Percentiles rank a stretch among this genome's conserved stretches.
These are phyloP conservation scores for Aphrophora alni DNA, from an alignment of 2,888 invertebrate species.

Conservation along the genomic window DNA sequence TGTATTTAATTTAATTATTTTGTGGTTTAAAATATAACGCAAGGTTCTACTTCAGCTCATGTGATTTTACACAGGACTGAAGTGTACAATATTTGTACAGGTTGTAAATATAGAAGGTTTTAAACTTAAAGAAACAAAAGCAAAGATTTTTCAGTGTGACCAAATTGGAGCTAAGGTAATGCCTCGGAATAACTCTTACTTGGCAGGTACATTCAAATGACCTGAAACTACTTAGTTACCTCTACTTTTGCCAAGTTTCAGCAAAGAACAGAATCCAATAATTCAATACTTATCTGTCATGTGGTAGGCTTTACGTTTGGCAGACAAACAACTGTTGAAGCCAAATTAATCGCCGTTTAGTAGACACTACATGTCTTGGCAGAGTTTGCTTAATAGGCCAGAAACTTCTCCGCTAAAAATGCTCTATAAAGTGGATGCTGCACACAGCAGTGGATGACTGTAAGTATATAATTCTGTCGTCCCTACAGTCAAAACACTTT, in stretches of 20 bases:
- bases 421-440: background rate
- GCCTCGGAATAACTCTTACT: background rate
- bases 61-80: too few species aligned
- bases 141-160: background rate
- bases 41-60: too few species aligned
- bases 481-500: too few species aligned
- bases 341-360: slow-evolving; percentile 2
- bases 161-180: background rate
- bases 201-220: background rate
- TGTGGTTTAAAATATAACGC: too few species aligned
- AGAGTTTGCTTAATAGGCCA: background rate
- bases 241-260: background rate
- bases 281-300: slow-evolving; percentile 6
- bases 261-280: background rate
- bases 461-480: background rate
- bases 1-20: too few species aligned
- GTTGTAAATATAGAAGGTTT: too few species aligned
- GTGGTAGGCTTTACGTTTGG: background rate
- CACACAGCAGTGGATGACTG: background rate
- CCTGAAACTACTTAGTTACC: background rate
- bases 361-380: background rate
- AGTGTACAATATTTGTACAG: too few species aligned
- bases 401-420: background rate
- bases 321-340: background rate
- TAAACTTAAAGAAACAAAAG: too few species aligned